These are phyloP conservation scores for Triplophysa siluroides DNA, from an alignment of 2,113 vertebrate species.

Conservation along the genomic window DNA sequence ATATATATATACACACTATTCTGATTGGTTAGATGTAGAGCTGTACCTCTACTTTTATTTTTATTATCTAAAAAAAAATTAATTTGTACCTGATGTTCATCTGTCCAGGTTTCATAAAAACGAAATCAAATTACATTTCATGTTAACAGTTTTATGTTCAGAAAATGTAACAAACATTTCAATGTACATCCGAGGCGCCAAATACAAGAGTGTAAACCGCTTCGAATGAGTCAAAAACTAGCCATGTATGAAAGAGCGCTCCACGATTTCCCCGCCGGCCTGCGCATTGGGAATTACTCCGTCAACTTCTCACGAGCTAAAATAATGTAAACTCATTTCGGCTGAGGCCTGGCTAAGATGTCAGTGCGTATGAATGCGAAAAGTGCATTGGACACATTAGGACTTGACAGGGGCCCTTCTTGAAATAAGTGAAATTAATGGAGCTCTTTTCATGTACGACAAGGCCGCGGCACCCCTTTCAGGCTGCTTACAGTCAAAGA, in stretches of 20 bases:
- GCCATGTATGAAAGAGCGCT: constrained; percentile 52
- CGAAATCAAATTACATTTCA: constrained; percentile 43
- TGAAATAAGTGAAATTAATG: constrained; percentile 93
- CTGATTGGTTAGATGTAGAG: too few species aligned
- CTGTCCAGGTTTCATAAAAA: background rate
- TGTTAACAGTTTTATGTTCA: background rate
- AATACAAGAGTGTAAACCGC: background rate
- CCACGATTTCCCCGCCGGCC: constrained; percentile 43
- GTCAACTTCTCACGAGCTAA: constrained; percentile 66
- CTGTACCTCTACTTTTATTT: too few species aligned
- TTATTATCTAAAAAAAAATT: too few species aligned
- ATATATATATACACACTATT: constrained; percentile 70
- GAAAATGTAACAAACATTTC: background rate
- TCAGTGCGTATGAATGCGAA: constrained; percentile 81
- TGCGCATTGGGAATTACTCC: constrained; percentile 68
- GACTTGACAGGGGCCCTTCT: constrained; percentile 81
- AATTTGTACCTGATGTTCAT: too few species aligned
- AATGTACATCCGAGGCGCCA: background rate
- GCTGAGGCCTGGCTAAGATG: constrained; percentile 70
- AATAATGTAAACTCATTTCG: constrained; percentile 83
- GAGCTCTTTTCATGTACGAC: constrained; percentile 87
- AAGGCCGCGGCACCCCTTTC: constrained; percentile 86
- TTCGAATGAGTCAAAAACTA: constrained; percentile 20
- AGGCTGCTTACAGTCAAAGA: constrained; percentile 86
- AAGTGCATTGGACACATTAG: constrained; percentile 86